A percentile compares a stretch with the other conserved stretches of the same genome.
Conservation (phyloP, 1,140 invertebrate genomes). For the Andrena cerasifolii region DNA sequence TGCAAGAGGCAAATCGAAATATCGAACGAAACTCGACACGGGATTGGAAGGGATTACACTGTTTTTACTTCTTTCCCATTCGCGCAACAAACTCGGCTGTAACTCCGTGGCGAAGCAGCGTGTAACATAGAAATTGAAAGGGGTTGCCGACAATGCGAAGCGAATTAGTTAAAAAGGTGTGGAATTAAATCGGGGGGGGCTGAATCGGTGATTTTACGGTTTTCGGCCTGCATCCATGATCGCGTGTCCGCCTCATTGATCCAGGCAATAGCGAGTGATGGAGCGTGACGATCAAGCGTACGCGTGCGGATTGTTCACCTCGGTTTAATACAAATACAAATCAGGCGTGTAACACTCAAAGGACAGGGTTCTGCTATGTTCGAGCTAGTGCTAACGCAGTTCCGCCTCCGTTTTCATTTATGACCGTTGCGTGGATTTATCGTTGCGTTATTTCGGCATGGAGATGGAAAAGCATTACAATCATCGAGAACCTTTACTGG, state of each 20-base stretch:
- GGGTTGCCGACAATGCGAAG: background rate
- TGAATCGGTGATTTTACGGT: conserved; percentile 20
- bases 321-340: conserved; percentile 17
- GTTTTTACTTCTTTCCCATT: background rate
- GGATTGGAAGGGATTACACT: background rate
- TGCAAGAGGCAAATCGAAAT: too few relatives aligned
- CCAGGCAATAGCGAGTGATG: conserved; percentile 12
- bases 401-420: conserved; percentile 21
- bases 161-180: conserved; percentile 1
- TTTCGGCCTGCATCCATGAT: conserved; percentile 6
- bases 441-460: background rate
- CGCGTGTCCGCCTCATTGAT: conserved; percentile 14
- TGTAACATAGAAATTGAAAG: too few relatives aligned
- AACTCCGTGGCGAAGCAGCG: background rate
- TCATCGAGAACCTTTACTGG: background rate
- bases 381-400: background rate
- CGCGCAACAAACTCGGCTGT: background rate
- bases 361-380: conserved; percentile 3
- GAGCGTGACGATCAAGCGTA: conserved; percentile 22
- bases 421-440: conserved; percentile 5
- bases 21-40: too few relatives aligned
- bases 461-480: background rate
- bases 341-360: conserved; percentile 10
- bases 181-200: conserved; percentile 20
- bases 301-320: conserved; percentile 24